phyloP scores from a whole-genome alignment of 2,113 vertebrate genomes.

The Sphyrna mokarran region DNA sequence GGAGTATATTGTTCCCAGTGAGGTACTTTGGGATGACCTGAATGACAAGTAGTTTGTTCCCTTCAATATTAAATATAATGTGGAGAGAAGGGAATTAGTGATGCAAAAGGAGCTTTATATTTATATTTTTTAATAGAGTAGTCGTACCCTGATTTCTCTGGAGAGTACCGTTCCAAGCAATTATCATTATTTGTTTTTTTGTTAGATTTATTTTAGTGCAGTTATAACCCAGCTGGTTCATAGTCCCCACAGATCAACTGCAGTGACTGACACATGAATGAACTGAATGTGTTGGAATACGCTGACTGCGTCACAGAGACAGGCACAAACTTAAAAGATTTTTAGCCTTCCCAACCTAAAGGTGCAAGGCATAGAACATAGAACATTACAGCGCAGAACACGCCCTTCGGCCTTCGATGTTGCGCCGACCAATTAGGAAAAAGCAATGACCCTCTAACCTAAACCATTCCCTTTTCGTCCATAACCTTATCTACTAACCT shows the following conservation, averaged over 20 bases:
- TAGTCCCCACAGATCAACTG: neutral
- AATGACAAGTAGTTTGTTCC: neutral
- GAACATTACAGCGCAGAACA: too few relatives aligned
- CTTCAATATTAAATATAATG: neutral
- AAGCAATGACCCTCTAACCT: too few relatives aligned
- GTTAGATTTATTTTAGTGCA: neutral
- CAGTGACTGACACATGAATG: neutral
- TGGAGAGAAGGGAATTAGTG: neutral
- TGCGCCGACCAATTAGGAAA: too few relatives aligned
- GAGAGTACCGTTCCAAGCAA: neutral
- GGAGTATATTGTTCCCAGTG: neutral
- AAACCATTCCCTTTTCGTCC: too few relatives aligned
- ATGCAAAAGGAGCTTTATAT: neutral
- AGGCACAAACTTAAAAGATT: neutral
- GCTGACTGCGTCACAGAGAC: neutral
- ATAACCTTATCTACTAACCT: too few relatives aligned
- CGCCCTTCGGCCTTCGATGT: too few relatives aligned
- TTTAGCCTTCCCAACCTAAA: neutral
- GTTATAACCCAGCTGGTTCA: conserved; percentile 4
- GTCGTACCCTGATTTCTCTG: neutral
- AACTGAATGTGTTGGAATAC: neutral
- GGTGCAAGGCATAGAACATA: neutral
- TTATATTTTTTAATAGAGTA: neutral
- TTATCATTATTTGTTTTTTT: conserved; percentile 7
- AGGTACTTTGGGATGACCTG: neutral